Base-by-base conservation (phyloP, 2,113 vertebrate species). In the Morone saxatilis region DNA sequence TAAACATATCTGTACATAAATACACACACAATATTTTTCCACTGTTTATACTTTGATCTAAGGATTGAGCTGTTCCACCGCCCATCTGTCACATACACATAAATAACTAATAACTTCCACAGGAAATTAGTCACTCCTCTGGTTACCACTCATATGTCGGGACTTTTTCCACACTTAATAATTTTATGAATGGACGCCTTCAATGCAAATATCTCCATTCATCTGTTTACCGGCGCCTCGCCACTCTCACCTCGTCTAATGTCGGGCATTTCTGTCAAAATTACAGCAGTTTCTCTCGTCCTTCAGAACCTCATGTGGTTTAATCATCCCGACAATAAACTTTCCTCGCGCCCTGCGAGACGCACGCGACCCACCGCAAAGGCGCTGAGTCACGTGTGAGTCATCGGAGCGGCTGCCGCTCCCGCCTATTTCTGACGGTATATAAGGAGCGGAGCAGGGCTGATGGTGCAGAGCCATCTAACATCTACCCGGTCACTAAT, bases 341-440 rank as follows among this genome's bases (percentile, higher is more conserved):
- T 22, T 1, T 85, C 86, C 86, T 53, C 57, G 59, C 51, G 66
- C 67, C 41, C 40, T 36, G 43, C 40, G 62, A 88, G 74, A 80
- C 41, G 85, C 85, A 84, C 69, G 78, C 81, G 78, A 71, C 79
- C 59, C 50, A 71, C 81, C 61, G 71, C 80, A 68, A 38, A 68
- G 36, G 68, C 87, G 86, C 81, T 91, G 92, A 90, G 90, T 83
- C 72, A 22, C 71, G 31, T 2, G 25, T 94, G 93, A 95, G 87
- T 95, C 92, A 95, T 60, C 40, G 56, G 67, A 10, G 47, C 70
- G 31, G 13, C 53, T 1, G 54, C 73, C 36, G 62, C 31, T 31
- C 31, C 61, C 10, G 76, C 69, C 84, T 87, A 73, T 90, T 89
- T 80, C 84, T 85, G 86, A 8, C 80, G 36, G 11, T 80, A 86